phyloP scores from a whole-genome alignment of 2,888 invertebrate genomes.

The Chrysotoxum bicinctum region DNA sequence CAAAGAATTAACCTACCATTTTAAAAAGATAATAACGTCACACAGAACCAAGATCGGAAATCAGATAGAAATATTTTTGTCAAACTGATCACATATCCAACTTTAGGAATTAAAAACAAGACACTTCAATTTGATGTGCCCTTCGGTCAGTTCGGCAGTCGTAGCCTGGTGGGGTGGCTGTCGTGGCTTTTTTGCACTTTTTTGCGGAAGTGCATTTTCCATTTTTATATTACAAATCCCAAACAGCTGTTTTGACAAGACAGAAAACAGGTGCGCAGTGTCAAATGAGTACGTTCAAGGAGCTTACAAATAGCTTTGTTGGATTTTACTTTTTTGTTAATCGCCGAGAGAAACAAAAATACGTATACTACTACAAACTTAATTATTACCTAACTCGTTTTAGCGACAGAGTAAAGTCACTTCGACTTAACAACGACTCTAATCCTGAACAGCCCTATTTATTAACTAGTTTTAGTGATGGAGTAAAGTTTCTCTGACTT shows the following conservation, averaged over 20 bases:
- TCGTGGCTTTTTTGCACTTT: conserved; percentile 7
- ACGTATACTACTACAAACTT: too few relatives aligned
- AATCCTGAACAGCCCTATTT: too few relatives aligned
- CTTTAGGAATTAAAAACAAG: background rate
- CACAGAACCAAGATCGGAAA: background rate
- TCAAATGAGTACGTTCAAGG: background rate
- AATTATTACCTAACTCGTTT: too few relatives aligned
- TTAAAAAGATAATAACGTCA: background rate
- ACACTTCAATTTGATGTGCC: background rate
- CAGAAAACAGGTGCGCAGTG: background rate
- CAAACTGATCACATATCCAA: background rate
- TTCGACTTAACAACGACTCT: too few relatives aligned
- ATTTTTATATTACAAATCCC: background rate
- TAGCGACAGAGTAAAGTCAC: too few relatives aligned
- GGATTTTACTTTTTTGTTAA: too few relatives aligned
- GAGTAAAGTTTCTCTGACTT: too few relatives aligned
- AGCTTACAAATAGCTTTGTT: background rate
- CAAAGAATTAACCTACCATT: background rate
- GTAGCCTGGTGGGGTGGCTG: too few relatives aligned
- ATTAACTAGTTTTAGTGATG: too few relatives aligned
- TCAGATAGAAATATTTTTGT: background rate
- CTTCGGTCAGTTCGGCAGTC: background rate
- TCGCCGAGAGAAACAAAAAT: too few relatives aligned
- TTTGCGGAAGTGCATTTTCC: conserved; percentile 13
- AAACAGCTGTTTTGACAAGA: conserved; percentile 1